These are phyloP conservation scores for Rhagophthalmus giganteus DNA, from an alignment of 2,888 invertebrate genomes.

Conservation along the genomic window DNA sequence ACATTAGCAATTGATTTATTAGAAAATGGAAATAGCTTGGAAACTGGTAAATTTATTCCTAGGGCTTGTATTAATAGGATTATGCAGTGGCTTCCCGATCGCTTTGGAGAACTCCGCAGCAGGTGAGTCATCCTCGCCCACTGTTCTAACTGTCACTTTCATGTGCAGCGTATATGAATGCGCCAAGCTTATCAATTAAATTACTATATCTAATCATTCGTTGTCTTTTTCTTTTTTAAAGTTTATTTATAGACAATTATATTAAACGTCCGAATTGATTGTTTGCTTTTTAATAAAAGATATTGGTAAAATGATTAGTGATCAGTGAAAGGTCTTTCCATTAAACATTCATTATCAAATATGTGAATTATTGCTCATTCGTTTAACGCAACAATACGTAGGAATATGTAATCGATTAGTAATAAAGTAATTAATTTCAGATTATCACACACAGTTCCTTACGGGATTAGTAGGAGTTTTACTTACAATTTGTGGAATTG, in stretches of 20 bases:
- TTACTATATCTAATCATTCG: not conserved
- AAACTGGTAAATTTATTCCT: slow-evolving; percentile 48
- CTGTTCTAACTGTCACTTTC: slow-evolving; percentile 32
- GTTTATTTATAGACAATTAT: too few species aligned
- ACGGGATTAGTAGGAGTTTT: slow-evolving; percentile 51
- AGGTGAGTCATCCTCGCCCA: slow-evolving; percentile 52
- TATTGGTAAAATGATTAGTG: too few species aligned
- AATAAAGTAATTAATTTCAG: slow-evolving; percentile 37
- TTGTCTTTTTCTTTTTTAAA: too few species aligned
- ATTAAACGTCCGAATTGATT: too few species aligned
- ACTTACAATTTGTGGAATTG: slow-evolving; percentile 53
- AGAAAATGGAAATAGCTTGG: slow-evolving; percentile 45
- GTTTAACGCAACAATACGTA: too few species aligned
- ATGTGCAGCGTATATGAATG: slow-evolving; percentile 8
- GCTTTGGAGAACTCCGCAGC: slow-evolving; percentile 50
- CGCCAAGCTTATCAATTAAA: slow-evolving; percentile 8
- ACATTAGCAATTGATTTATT: slow-evolving; percentile 15
- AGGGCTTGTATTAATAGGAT: slow-evolving; percentile 47
- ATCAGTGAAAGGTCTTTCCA: too few species aligned
- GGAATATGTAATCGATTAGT: not conserved
- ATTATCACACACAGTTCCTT: slow-evolving; percentile 49
- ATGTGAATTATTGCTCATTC: too few species aligned
- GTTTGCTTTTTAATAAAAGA: too few species aligned
- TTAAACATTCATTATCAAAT: not conserved
- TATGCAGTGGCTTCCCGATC: slow-evolving; percentile 55